These are phyloP conservation scores for Eriosoma lanigerum DNA, from an alignment of 1,140 invertebrate species.

Conservation along the genomic window DNA sequence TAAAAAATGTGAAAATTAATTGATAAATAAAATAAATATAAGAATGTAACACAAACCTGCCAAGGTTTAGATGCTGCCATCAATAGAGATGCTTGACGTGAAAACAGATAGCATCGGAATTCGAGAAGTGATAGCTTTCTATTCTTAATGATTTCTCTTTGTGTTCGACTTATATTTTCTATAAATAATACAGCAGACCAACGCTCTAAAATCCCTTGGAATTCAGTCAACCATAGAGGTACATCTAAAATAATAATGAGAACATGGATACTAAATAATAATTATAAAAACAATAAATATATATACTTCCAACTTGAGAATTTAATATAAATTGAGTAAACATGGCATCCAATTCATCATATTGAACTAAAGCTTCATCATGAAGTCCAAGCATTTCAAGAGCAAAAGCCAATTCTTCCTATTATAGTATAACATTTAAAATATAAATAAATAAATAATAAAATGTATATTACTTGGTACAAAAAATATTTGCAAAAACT, in stretches of 20 bases:
- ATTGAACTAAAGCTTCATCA: slow-evolving; percentile 93
- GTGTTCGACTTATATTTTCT: slow-evolving; percentile 67
- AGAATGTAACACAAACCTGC: slow-evolving; percentile 66
- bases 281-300: slow-evolving; percentile 14
- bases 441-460: background rate
- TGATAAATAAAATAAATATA: slow-evolving; percentile 31
- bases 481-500: slow-evolving; percentile 94
- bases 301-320: slow-evolving; percentile 76
- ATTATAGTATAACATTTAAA: slow-evolving; percentile 60
- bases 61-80: slow-evolving; percentile 75
- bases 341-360: slow-evolving; percentile 94
- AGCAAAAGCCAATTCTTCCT: slow-evolving; percentile 94
- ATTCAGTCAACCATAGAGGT: slow-evolving; percentile 77
- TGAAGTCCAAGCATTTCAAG: slow-evolving; percentile 90
- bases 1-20: background rate
- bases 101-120: slow-evolving; percentile 91
- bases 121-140: slow-evolving; percentile 79
- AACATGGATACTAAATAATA: slow-evolving; percentile 3
- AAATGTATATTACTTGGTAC: slow-evolving; percentile 68
- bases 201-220: slow-evolving; percentile 73
- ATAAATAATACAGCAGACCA: slow-evolving; percentile 82
- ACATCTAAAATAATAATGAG: slow-evolving; percentile 62
- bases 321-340: slow-evolving; percentile 96
- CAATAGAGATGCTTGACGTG: slow-evolving; percentile 86
- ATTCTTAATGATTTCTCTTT: slow-evolving; percentile 69